Evolutionary conservation across 2,888 invertebrate genomes (phyloP).

Genomic region (Drosophila paracracens): DNA sequence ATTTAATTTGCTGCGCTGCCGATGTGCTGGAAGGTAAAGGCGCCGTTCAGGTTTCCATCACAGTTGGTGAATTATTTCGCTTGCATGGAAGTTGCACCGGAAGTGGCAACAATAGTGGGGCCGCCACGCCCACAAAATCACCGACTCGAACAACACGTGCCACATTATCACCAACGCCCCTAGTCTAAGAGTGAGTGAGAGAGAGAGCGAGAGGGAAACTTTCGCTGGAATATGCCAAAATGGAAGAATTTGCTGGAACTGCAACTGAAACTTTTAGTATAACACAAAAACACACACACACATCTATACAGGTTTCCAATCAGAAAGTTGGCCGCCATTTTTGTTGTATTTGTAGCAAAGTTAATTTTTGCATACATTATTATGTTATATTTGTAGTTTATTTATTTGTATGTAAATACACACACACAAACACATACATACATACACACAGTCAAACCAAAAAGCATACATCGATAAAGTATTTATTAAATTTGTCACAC

Average conservation of each 20-base stretch:
- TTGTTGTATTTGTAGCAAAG: constrained; percentile 54
- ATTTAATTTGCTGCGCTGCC: constrained; percentile 94
- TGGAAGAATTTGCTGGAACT: constrained; percentile 24
- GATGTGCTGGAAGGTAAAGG: constrained; percentile 97
- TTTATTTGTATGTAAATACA: constrained; percentile 70
- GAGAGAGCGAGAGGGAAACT: background rate
- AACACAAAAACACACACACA: constrained; percentile 16
- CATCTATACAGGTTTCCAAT: constrained; percentile 54
- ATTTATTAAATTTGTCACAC: constrained; percentile 60
- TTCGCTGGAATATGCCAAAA: constrained; percentile 51
- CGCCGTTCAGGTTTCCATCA: constrained; percentile 94
- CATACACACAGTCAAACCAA: constrained; percentile 30
- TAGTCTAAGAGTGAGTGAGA: constrained; percentile 64
- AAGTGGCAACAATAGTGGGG: constrained; percentile 63
- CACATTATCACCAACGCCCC: constrained; percentile 82
- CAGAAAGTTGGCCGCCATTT: constrained; percentile 43
- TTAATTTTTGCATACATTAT: constrained; percentile 36
- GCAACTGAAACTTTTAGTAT: constrained; percentile 15
- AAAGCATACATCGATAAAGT: constrained; percentile 39
- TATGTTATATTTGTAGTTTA: constrained; percentile 59
- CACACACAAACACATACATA: constrained; percentile 23
- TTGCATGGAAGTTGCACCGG: constrained; percentile 86
- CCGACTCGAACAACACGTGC: constrained; percentile 82
- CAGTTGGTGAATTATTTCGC: constrained; percentile 93
- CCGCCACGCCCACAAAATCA: constrained; percentile 78